These are phyloP conservation scores for Cepphus grylle DNA, from an alignment of 2,113 vertebrate genomes.

Conservation along the genomic window DNA sequence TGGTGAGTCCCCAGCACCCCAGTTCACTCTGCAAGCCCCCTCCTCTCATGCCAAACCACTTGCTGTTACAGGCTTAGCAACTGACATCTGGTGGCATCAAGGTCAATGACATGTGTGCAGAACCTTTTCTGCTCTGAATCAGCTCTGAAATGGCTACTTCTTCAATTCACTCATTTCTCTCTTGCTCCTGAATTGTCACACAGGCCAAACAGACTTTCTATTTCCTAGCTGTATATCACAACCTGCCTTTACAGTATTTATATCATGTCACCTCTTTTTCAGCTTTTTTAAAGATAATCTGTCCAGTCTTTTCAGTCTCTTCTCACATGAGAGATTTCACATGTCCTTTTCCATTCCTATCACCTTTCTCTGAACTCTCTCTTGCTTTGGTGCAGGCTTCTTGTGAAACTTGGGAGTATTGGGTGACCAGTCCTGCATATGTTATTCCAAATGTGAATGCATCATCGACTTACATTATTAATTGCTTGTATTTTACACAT, in stretches of 20 bases:
- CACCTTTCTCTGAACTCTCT: slow-evolving; percentile 21
- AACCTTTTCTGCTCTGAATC: background rate
- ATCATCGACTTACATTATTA: background rate
- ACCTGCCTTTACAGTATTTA: background rate
- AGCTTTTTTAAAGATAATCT: background rate
- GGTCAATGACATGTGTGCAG: rapidly evolving
- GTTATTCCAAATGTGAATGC: slow-evolving; percentile 20
- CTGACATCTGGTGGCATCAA: background rate
- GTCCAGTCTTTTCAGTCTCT: background rate
- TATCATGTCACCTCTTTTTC: background rate
- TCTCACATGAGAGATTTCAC: background rate
- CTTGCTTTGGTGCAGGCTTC: background rate
- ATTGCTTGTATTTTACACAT: slow-evolving; percentile 16
- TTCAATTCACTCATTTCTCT: background rate
- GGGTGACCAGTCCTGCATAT: background rate
- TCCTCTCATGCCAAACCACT: background rate
- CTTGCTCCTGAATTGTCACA: background rate
- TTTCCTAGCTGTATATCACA: background rate
- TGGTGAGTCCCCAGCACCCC: background rate
- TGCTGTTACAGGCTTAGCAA: background rate
- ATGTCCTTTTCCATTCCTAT: background rate
- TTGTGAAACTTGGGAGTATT: background rate
- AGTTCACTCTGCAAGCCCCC: background rate
- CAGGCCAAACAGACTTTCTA: background rate
- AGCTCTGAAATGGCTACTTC: background rate